phyloP scores from a whole-genome alignment of 2,888 invertebrate genomes.

The Abscondita cerata region DNA sequence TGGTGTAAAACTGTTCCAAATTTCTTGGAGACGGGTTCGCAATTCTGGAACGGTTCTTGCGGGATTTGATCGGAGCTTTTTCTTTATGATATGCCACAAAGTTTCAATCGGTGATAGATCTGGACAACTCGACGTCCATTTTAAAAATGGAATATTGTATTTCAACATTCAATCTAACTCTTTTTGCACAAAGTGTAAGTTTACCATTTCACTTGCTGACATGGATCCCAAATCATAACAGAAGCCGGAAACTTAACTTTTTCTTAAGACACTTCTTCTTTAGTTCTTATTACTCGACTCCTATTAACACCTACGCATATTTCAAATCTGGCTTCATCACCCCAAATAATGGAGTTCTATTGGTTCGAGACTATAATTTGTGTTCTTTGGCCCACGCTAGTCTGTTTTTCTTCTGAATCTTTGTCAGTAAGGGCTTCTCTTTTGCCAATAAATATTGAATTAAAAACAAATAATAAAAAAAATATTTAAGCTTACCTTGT shows the following conservation, averaged over 20 bases:
- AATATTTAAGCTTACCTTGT: slow-evolving; percentile 3
- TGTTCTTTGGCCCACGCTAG: background rate
- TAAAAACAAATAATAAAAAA: background rate
- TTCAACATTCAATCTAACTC: background rate
- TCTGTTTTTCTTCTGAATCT: background rate
- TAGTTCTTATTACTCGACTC: background rate
- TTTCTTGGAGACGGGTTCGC: too few species aligned
- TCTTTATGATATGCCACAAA: background rate
- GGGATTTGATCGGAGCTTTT: background rate
- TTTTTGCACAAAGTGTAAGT: slow-evolving; percentile 1
- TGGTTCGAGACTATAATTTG: background rate
- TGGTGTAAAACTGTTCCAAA: too few species aligned
- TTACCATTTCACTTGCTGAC: background rate
- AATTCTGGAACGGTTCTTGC: too few species aligned
- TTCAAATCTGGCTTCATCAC: background rate
- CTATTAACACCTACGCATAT: background rate
- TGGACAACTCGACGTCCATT: background rate
- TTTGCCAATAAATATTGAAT: background rate
- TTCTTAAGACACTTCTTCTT: too few species aligned
- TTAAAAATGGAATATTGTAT: background rate
- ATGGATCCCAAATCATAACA: background rate
- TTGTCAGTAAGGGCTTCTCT: background rate
- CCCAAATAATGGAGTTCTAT: background rate
- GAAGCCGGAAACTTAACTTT: too few species aligned
- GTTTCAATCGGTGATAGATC: background rate